Evolutionary conservation across 2,797 vertebrate species (phyloP).

Genomic region (Eidolon dupreanum): DNA sequence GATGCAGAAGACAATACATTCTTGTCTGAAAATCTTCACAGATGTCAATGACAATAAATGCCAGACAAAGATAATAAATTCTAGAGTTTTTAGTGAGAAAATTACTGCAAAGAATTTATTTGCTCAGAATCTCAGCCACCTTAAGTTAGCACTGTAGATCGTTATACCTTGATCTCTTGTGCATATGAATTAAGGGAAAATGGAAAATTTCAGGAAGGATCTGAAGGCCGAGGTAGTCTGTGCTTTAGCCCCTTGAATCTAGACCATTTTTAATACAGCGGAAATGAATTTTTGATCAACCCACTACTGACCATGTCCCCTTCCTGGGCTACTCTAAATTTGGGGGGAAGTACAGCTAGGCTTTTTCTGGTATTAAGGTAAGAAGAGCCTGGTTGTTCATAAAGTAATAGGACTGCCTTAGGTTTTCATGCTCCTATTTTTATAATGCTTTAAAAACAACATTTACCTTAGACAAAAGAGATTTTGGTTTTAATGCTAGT

Average conservation of each 20-base stretch:
- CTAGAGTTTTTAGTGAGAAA: slow-evolving; percentile 40
- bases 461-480: neutral
- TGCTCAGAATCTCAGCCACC: neutral
- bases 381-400: neutral
- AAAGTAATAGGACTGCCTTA: neutral
- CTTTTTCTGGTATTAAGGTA: neutral
- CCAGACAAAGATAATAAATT: slow-evolving; percentile 32
- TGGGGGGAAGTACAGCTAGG: neutral
- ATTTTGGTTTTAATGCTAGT: neutral
- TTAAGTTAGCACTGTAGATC: neutral
- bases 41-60: slow-evolving; percentile 47
- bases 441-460: neutral
- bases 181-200: neutral
- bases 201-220: neutral
- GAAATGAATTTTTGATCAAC: slow-evolving; percentile 8
- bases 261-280: neutral
- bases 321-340: neutral
- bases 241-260: neutral
- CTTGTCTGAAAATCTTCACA: slow-evolving; percentile 39
- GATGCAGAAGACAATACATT: neutral
- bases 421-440: neutral
- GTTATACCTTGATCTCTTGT: neutral
- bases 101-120: slow-evolving; percentile 48
- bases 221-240: neutral
- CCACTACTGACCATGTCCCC: neutral